A percentile compares a stretch with the other conserved stretches of the same genome.
Evolutionary conservation across 2,797 vertebrate species (phyloP).

Genomic region (Coluber constrictor): DNA sequence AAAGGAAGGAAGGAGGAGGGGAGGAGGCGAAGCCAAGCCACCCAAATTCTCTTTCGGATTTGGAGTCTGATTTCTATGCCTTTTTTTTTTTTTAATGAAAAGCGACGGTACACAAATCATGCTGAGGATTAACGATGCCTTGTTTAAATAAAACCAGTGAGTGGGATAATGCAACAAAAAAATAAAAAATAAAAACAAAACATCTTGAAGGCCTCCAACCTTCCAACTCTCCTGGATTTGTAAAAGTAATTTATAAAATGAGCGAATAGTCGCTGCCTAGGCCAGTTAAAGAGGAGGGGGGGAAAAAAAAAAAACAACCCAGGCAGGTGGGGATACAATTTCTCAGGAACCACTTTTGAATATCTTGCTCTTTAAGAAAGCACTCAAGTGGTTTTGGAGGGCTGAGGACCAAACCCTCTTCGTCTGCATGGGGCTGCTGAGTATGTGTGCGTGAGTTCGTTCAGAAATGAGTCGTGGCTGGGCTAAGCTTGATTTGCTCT

Average conservation of each 20-base stretch:
- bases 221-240: slow-evolving; percentile 49
- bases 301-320: no score
- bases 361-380: slow-evolving; percentile 61
- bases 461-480: background rate
- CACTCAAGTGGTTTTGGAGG: slow-evolving; percentile 45
- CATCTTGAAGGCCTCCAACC: slow-evolving; percentile 55
- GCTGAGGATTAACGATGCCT: slow-evolving; percentile 14
- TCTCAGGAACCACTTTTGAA: slow-evolving; percentile 36
- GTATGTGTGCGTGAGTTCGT: no score
- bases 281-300: slow-evolving; percentile 29
- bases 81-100: slow-evolving; percentile 25
- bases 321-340: slow-evolving; percentile 52
- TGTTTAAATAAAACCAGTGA: slow-evolving; percentile 13
- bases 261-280: slow-evolving; percentile 29
- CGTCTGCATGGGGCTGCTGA: background rate
- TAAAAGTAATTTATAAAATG: slow-evolving; percentile 14
- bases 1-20: rapidly evolving
- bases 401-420: slow-evolving; percentile 56
- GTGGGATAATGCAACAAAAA: slow-evolving; percentile 32
- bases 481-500: slow-evolving; percentile 23
- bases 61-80: slow-evolving; percentile 50
- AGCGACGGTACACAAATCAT: background rate
- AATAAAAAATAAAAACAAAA: background rate
- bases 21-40: slow-evolving; percentile 45
- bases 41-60: slow-evolving; percentile 31